Evolutionary conservation across 2,888 invertebrate genomes (phyloP).

Genomic region (Noctua pronuba): DNA sequence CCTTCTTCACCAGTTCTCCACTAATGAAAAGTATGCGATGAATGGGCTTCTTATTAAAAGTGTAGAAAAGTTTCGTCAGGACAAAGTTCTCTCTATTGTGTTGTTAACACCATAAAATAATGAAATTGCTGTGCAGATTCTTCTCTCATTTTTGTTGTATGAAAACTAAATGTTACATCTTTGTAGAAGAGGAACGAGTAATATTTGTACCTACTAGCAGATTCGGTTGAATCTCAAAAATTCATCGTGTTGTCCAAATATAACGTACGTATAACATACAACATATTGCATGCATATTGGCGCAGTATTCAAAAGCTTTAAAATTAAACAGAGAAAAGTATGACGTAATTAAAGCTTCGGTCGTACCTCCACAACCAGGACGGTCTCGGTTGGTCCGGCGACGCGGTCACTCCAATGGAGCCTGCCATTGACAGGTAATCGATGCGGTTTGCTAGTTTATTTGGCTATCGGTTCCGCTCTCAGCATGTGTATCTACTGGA

Average conservation of each 20-base stretch:
- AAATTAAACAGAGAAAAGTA: conserved; percentile 23
- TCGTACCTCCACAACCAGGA: conserved; percentile 64
- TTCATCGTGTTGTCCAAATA: not conserved
- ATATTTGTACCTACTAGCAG: conserved; percentile 7
- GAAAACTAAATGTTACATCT: conserved; percentile 40
- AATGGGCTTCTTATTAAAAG: conserved; percentile 88
- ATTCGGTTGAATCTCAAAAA: not conserved
- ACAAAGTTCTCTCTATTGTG: conserved; percentile 81
- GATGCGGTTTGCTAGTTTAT: conserved; percentile 89
- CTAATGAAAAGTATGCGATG: conserved; percentile 85
- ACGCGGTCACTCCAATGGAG: conserved; percentile 83
- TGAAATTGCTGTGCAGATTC: conserved; percentile 70
- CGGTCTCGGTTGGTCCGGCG: conserved; percentile 76
- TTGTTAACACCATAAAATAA: conserved; percentile 74
- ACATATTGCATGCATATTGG: no score
- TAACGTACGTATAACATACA: not conserved
- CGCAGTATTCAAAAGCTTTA: not conserved
- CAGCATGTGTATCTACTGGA: conserved; percentile 86
- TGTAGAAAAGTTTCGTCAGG: conserved; percentile 83
- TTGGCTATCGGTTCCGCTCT: conserved; percentile 88
- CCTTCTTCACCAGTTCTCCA: conserved; percentile 75
- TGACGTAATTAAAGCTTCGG: conserved; percentile 44
- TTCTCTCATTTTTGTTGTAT: conserved; percentile 50
- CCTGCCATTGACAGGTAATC: conserved; percentile 89
- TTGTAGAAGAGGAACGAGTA: not conserved